Base-by-base conservation (phyloP, 2,113 vertebrate genomes). In the Carlito syrichta region DNA sequence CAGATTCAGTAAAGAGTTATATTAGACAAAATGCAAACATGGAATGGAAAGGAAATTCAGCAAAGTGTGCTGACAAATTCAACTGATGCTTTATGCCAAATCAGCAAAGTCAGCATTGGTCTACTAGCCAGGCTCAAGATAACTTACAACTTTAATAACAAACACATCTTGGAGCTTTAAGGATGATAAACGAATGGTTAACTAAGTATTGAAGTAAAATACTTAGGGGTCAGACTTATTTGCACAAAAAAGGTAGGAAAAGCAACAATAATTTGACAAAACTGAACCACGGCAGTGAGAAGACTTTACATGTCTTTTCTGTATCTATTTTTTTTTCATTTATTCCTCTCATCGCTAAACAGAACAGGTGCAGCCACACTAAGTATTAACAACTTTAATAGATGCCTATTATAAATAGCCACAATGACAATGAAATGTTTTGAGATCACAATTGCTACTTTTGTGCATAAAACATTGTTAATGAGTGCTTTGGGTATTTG, bases 311-410 rank as follows among this genome's bases (percentile, higher is more conserved):
- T 62, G 10, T 50, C 25, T 94, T 35, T 56, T 82, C 35, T 60
- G 23, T 58, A 62, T 76, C 3, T 56, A 54, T 38, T 89, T 96
- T 60, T 94, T 48, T 76, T 11, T 19, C 38, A 94, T 94, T 45
- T 48, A 94, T 62, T 9, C 9, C 32, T 71, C 22, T 81, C 87
- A 8, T 60, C 89, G 58, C 13, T 94, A 86, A 68, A 68, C 79
- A 91, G 30, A 58, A 68, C 48, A 78, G 7, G 20, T 74, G 22
- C 12, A 89, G 9, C 17, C 23, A 94, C 3, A 74, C 1, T 35
- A 88, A 52, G 48, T 54, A 78, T 58, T 86, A 93, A 52, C 30
- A 85, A 43, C 40, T 91, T 86, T 32, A 91, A 93, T 93, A 85
- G 78, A 19, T 6, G 66, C 13, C 6, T 63, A 4, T 54, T 84